Evolutionary conservation across 2,888 invertebrate genomes (phyloP).

Genomic region (Nomada hirtipes): DNA sequence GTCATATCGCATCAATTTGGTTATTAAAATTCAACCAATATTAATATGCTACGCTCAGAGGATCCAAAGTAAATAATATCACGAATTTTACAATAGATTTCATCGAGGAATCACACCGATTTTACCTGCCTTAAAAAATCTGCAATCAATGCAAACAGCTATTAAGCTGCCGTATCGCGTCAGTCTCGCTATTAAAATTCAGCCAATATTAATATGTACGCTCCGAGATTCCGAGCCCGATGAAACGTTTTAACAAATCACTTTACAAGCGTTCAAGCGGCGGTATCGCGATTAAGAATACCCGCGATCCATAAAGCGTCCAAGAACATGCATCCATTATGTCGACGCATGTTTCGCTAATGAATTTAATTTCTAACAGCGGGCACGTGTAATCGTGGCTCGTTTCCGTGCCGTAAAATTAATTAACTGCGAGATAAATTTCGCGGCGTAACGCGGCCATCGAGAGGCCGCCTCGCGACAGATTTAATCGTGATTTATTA

Average conservation of each 20-base stretch:
- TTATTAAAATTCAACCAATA: no score
- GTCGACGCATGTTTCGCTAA: slow-evolving; percentile 32
- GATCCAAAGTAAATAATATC: no score
- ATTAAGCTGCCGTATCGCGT: no score
- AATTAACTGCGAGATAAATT: slow-evolving; percentile 49
- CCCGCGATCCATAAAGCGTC: slow-evolving; percentile 8
- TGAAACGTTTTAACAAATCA: background rate
- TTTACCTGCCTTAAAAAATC: no score
- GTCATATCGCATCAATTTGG: no score
- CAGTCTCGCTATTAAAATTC: no score
- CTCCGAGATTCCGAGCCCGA: no score
- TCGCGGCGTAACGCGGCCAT: slow-evolving; percentile 22
- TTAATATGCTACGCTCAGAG: no score
- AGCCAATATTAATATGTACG: no score
- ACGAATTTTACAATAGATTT: no score
- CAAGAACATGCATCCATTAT: slow-evolving; percentile 15
- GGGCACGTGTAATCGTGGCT: slow-evolving; percentile 50
- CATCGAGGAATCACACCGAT: no score
- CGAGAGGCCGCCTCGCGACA: slow-evolving; percentile 41
- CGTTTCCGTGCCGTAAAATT: slow-evolving; percentile 45
- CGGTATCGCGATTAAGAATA: background rate
- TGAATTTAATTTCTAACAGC: slow-evolving; percentile 37
- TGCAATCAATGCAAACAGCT: no score
- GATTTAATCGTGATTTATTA: slow-evolving; percentile 59
- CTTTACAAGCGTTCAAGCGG: background rate